These are phyloP conservation scores for Choristoneura fumiferana DNA, from an alignment of 1,140 invertebrate species.

Conservation along the genomic window DNA sequence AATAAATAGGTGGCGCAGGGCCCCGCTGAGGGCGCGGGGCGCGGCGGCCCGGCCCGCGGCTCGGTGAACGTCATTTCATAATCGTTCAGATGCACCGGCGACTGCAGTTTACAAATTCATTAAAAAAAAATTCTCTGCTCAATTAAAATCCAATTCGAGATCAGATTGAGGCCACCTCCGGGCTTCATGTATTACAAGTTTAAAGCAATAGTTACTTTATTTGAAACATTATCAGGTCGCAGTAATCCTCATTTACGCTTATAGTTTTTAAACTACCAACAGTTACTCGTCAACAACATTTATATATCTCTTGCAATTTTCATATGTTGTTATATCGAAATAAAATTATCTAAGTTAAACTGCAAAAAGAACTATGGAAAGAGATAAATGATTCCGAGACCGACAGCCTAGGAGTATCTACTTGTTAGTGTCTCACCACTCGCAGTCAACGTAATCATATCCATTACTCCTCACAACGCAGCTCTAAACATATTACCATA, in stretches of 20 bases:
- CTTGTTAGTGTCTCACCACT: not conserved
- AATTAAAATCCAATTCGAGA: conserved; percentile 69
- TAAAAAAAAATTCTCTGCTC: conserved; percentile 5
- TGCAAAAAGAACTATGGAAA: conserved; percentile 13
- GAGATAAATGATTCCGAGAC: conserved; percentile 1
- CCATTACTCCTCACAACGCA: not conserved
- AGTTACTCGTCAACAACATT: conserved; percentile 20
- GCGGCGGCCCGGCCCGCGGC: too few relatives aligned
- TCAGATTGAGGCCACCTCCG: conserved; percentile 62
- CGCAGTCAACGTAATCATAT: too few relatives aligned
- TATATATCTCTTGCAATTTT: conserved; percentile 4
- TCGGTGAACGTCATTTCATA: too few relatives aligned
- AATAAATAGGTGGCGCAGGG: not conserved
- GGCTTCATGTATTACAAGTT: conserved; percentile 61
- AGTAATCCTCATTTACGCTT: conserved; percentile 33
- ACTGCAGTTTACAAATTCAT: too few relatives aligned
- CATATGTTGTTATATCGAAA: conserved; percentile 1
- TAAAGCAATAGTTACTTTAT: conserved; percentile 53
- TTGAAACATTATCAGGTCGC: conserved; percentile 66
- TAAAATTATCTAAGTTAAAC: conserved; percentile 17
- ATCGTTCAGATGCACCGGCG: too few relatives aligned
- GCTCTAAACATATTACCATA: not conserved
- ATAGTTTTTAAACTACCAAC: conserved; percentile 32
- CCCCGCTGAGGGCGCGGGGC: too few relatives aligned
- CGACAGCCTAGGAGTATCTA: not conserved